A percentile compares a stretch with the other conserved stretches of the same genome.
Evolutionary conservation across 35 echinoderm and acorn worm species (phyloP).

Genomic region (Apostichopus parvimensis): DNA sequence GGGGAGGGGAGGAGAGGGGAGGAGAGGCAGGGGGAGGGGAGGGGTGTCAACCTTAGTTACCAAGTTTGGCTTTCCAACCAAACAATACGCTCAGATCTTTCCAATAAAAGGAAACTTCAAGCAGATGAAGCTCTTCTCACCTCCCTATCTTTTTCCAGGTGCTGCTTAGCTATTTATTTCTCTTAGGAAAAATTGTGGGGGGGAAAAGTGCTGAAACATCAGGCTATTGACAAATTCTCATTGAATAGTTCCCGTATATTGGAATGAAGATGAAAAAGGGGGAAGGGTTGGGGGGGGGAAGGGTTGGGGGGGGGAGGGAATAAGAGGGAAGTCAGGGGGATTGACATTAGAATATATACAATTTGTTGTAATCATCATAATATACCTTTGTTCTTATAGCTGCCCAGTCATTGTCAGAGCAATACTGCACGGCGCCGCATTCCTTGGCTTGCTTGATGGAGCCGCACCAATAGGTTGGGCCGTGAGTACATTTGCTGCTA

Average conservation of each 20-base stretch:
- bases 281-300: no score
- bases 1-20: no score
- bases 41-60: no score
- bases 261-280: background rate
- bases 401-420: conserved; percentile 56
- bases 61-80: no score
- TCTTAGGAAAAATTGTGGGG: no score
- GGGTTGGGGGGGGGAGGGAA: no score
- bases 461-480: conserved; percentile 56
- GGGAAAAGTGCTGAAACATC: no score
- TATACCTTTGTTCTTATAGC: conserved; percentile 35
- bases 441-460: conserved; percentile 46
- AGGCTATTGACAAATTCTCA: no score
- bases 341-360: background rate
- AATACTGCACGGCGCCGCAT: conserved; percentile 59
- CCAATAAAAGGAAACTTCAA: no score
- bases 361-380: background rate
- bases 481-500: conserved; percentile 39
- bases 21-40: no score
- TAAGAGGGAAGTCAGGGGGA: background rate
- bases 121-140: background rate
- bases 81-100: no score
- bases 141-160: background rate
- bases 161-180: no score
- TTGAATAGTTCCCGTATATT: background rate